A percentile compares a stretch with the other conserved stretches of the same genome.
These are phyloP conservation scores for Cylas formicarius DNA, from an alignment of 1,140 invertebrate species.

Conservation along the genomic window DNA sequence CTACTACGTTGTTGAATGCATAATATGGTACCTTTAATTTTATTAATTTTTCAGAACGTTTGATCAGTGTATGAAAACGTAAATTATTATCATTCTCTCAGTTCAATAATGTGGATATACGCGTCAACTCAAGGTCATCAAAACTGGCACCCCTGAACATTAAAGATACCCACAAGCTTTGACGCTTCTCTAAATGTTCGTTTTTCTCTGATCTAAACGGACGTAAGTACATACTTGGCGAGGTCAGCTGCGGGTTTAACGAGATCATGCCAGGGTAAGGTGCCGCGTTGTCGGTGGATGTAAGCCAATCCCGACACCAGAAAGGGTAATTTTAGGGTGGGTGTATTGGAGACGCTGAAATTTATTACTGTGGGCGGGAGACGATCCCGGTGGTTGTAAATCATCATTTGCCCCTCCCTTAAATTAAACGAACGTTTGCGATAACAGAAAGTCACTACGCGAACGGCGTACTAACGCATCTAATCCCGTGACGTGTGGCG, in stretches of 20 bases:
- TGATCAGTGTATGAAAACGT: no score
- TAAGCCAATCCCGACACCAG: constrained; percentile 51
- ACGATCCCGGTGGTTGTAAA: constrained; percentile 57
- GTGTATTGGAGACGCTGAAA: constrained; percentile 45
- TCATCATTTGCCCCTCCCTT: constrained; percentile 66
- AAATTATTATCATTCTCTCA: no score
- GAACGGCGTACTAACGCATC: constrained; percentile 53
- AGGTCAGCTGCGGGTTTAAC: constrained; percentile 57
- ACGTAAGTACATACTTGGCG: constrained; percentile 54
- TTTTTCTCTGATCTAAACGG: no score
- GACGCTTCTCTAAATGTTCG: no score
- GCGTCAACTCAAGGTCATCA: no score
- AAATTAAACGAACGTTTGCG: constrained; percentile 9
- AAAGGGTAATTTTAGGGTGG: constrained; percentile 47
- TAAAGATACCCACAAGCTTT: no score
- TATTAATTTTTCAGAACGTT: no score
- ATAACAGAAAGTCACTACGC: neutral
- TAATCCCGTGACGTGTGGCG: constrained; percentile 60
- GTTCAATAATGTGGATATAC: no score
- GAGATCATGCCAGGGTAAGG: constrained; percentile 57
- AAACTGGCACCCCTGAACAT: no score
- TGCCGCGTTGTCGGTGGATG: constrained; percentile 54
- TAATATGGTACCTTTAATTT: no score
- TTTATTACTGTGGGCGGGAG: constrained; percentile 48
- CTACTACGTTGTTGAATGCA: no score